A percentile compares a stretch with the other conserved stretches of the same genome.
Conservation (phyloP, 2,797 vertebrate genomes). For the Enoplosus armatus region DNA sequence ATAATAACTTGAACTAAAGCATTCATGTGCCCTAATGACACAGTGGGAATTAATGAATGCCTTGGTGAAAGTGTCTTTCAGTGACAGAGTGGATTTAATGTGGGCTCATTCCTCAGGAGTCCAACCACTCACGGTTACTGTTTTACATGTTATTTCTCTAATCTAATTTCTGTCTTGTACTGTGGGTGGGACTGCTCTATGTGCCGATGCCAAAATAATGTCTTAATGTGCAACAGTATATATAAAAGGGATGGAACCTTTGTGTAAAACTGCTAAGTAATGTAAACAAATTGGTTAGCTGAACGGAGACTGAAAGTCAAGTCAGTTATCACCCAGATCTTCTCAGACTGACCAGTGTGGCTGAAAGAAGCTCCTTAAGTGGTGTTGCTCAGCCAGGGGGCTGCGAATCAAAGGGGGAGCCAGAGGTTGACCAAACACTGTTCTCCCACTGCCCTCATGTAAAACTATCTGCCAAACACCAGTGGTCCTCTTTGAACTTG, state of each 20-base stretch:
- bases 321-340: conserved; percentile 34
- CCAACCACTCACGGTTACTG: background rate
- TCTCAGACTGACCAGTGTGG: conserved; percentile 48
- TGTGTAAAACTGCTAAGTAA: conserved; percentile 11
- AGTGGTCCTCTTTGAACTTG: conserved; percentile 92
- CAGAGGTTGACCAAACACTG: conserved; percentile 84
- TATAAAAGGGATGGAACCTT: background rate
- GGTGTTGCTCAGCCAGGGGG: conserved; percentile 65
- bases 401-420: conserved; percentile 80
- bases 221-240: conserved; percentile 2
- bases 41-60: background rate
- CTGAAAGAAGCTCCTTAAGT: conserved; percentile 60
- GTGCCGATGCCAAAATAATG: conserved; percentile 10
- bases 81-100: background rate
- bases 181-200: background rate
- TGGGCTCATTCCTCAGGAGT: conserved; percentile 8
- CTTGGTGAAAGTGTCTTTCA: conserved; percentile 10
- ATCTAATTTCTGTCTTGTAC: conserved; percentile 40
- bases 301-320: conserved; percentile 32
- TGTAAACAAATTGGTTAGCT: conserved; percentile 16
- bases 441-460: conserved; percentile 85
- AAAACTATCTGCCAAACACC: conserved; percentile 88
- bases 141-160: conserved; percentile 24
- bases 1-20: background rate
- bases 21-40: background rate